Percentiles rank a stretch among this genome's conserved stretches.
Evolutionary conservation across 2,797 vertebrate species (phyloP).

Genomic region (Sternotherus odoratus): DNA sequence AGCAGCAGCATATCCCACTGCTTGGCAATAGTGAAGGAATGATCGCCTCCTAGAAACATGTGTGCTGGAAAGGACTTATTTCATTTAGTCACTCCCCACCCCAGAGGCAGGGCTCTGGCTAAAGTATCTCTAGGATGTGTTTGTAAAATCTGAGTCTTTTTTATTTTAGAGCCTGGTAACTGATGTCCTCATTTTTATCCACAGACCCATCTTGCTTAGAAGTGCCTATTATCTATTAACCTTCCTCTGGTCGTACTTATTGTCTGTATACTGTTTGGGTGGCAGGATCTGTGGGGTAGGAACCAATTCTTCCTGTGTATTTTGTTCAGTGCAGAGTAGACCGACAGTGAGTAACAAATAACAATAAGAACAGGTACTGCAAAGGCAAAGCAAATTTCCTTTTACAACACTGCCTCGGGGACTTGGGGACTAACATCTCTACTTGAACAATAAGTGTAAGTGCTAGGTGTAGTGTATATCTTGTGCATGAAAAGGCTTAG

Average conservation of each 20-base stretch:
- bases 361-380: slow-evolving; percentile 61
- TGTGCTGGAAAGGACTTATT: not conserved
- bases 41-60: not conserved
- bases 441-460: slow-evolving; percentile 49
- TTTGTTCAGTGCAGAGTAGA: not conserved
- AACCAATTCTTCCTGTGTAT: slow-evolving; percentile 3
- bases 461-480: slow-evolving; percentile 47
- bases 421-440: not conserved
- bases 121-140: not conserved
- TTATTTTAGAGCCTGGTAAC: not conserved
- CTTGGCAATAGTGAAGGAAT: not conserved
- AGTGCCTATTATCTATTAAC: not conserved
- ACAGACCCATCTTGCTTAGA: not conserved
- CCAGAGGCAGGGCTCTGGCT: not conserved
- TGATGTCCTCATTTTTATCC: not conserved
- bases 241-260: not conserved
- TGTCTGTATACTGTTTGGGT: not conserved
- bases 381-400: slow-evolving; percentile 54
- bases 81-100: not conserved
- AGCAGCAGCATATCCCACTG: not conserved
- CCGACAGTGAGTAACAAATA: not conserved
- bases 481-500: slow-evolving; percentile 43
- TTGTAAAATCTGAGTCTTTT: not conserved
- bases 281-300: slow-evolving; percentile 4
- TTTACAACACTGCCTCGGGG: slow-evolving; percentile 31